Evolutionary conservation across 2,888 invertebrate species (phyloP).

Genomic region (Keiferia lycopersicella): DNA sequence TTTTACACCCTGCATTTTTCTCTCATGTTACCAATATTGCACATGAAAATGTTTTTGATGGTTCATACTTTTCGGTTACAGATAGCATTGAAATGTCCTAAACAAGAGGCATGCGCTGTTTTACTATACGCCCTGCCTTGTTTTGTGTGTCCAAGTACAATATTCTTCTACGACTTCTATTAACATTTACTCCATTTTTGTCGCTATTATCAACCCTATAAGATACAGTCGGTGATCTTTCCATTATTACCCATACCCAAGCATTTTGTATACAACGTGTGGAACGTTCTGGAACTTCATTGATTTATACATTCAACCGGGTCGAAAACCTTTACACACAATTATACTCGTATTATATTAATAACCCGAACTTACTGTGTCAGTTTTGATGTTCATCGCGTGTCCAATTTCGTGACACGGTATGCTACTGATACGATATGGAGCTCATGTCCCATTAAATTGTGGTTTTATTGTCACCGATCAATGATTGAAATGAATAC

Average conservation of each 20-base stretch:
- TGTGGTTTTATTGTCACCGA: conserved; percentile 27
- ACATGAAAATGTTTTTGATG: too few relatives aligned
- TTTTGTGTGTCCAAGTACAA: background rate
- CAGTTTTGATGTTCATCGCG: conserved; percentile 29
- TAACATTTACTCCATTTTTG: background rate
- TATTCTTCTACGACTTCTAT: background rate
- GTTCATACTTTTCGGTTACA: too few relatives aligned
- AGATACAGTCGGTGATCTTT: background rate
- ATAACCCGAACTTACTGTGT: conserved; percentile 25
- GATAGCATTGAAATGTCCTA: too few relatives aligned
- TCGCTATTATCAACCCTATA: background rate
- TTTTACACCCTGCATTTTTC: too few relatives aligned
- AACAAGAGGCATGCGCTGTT: too few relatives aligned
- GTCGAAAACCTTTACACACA: background rate
- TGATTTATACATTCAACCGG: background rate
- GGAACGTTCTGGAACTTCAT: background rate
- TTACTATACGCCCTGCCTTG: too few relatives aligned
- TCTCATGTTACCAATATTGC: too few relatives aligned
- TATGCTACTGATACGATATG: conserved; percentile 32
- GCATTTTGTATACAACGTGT: background rate
- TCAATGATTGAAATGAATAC: conserved; percentile 22
- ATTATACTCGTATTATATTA: conserved; percentile 17
- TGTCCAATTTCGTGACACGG: conserved; percentile 28
- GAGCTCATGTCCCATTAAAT: conserved; percentile 27
- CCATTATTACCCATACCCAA: background rate